These are phyloP conservation scores for Salpingus planirostris DNA, from an alignment of 2,888 invertebrate species.

Conservation along the genomic window DNA sequence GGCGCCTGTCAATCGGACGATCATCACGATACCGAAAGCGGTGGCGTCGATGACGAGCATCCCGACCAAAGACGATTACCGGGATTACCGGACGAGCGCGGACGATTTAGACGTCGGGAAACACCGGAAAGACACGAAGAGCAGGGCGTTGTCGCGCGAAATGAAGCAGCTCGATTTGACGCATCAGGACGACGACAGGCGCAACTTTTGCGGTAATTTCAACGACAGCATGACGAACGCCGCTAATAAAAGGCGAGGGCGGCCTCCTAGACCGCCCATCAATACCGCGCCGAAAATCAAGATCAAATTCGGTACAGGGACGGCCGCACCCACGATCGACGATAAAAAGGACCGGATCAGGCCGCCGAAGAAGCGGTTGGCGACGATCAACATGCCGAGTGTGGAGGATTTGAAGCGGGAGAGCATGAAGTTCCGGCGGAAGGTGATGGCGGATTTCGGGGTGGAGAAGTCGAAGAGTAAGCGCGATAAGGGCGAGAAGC, in stretches of 20 bases:
- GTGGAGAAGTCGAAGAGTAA: conserved; percentile 53
- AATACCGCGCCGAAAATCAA: conserved; percentile 55
- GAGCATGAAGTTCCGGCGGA: conserved; percentile 78
- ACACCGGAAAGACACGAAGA: conserved; percentile 49
- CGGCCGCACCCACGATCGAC: conserved; percentile 40
- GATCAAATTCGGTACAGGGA: conserved; percentile 62
- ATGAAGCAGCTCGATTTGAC: conserved; percentile 54
- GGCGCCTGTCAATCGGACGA: conserved; percentile 56
- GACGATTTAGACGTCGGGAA: conserved; percentile 54
- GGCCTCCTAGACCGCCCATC: conserved; percentile 34
- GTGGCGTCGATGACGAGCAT: conserved; percentile 83
- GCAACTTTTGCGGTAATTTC: conserved; percentile 39
- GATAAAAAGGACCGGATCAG: conserved; percentile 47
- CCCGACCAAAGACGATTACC: conserved; percentile 77
- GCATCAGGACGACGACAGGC: conserved; percentile 49
- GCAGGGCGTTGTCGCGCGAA: conserved; percentile 50
- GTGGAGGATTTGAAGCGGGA: conserved; percentile 75
- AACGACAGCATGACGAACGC: conserved; percentile 32
- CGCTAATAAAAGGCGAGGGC: conserved; percentile 35
- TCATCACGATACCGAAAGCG: conserved; percentile 79
- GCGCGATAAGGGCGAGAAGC: conserved; percentile 45
- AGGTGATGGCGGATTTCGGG: conserved; percentile 77
- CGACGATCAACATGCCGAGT: conserved; percentile 56
- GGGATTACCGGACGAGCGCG: conserved; percentile 42
- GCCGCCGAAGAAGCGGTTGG: conserved; percentile 75